Percentiles rank a stretch among this genome's conserved stretches.
Conservation (phyloP, 2,113 vertebrate genomes). For the Helogale parvula region DNA sequence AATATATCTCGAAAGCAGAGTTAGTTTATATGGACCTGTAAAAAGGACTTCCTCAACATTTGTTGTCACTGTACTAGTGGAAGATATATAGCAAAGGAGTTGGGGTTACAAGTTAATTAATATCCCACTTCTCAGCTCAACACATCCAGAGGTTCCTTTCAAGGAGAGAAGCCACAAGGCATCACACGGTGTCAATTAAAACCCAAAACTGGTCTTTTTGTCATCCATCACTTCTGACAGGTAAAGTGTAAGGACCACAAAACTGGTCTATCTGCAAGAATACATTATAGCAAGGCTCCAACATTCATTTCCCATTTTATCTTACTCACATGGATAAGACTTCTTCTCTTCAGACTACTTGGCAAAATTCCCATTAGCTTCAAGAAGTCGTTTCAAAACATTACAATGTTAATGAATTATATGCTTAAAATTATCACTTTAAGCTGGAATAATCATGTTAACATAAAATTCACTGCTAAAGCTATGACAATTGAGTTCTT, state of each 20-base stretch:
- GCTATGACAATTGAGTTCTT: not conserved
- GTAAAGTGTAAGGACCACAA: constrained; percentile 21
- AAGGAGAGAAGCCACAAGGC: not conserved
- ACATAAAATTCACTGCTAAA: not conserved
- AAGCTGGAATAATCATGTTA: constrained; percentile 36
- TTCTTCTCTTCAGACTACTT: constrained; percentile 32
- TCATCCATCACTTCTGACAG: not conserved
- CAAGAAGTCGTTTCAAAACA: constrained; percentile 44
- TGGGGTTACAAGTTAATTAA: constrained; percentile 18
- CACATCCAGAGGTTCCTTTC: not conserved
- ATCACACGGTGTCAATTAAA: constrained; percentile 5
- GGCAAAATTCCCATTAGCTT: constrained; percentile 46
- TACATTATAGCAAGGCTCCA: not conserved
- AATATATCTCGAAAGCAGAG: constrained; percentile 8
- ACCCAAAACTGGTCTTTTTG: not conserved
- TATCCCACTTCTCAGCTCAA: constrained; percentile 8
- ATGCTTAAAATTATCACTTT: constrained; percentile 32
- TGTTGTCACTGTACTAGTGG: constrained; percentile 30
- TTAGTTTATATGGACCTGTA: not conserved
- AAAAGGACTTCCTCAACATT: constrained; percentile 24
- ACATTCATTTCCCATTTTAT: constrained; percentile 18
- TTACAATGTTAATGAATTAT: constrained; percentile 13
- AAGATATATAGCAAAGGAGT: not conserved
- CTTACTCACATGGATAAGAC: constrained; percentile 32
- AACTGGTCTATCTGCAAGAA: not conserved